Base-by-base conservation (phyloP, 2,113 vertebrate genomes). In the Pelmatolapia mariae region DNA sequence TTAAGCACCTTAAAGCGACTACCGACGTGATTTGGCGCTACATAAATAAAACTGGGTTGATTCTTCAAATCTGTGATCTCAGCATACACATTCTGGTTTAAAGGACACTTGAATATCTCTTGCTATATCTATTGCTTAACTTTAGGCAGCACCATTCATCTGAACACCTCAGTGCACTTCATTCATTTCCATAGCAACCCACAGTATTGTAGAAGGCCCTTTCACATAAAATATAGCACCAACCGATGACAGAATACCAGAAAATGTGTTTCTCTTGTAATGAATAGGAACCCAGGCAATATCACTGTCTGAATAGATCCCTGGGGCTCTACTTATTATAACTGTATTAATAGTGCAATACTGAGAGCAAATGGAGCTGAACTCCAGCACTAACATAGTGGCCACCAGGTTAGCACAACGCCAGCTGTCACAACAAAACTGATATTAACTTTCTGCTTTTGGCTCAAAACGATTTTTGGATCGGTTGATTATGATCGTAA, bases 261-360 rank as follows among this genome's bases (percentile, higher is more conserved):
- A 78, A 88, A 85, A 93, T 57, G 59, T 45, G 33, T 90, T 90
- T 86, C 16, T 73, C 54, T 73, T 76, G 71, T 89, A 90, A 89
- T 91, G 87, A 91, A 88, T 87, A 80, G 61, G 80, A 89, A 91
- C 87, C 87, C 47, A 61, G 73, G 71, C 79, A 38, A 73, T 82
- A 63, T 57, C 6, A 19, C 19, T 7, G 33, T 53, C 31, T 85
- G 79, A 91, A 91, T 84, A 40, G 87, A 85, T 84, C 81, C 84
- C 63, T 1, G 56, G 59, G 82, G 80, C 81, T 86, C 29, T 13
- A 3, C 57, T 89, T 87, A 87, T 89, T 80, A 85, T 68, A 54
- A 86, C 6, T 33, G 66, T 86, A 93, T 91, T 87, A 91, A 91
- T 83, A 56, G 83, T 31, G 83, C 79, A 91, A 89, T 24, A 33